A percentile compares a stretch with the other conserved stretches of the same genome.
Conservation (phyloP, 2,113 vertebrate species). For the Circaetus cinerascens region DNA sequence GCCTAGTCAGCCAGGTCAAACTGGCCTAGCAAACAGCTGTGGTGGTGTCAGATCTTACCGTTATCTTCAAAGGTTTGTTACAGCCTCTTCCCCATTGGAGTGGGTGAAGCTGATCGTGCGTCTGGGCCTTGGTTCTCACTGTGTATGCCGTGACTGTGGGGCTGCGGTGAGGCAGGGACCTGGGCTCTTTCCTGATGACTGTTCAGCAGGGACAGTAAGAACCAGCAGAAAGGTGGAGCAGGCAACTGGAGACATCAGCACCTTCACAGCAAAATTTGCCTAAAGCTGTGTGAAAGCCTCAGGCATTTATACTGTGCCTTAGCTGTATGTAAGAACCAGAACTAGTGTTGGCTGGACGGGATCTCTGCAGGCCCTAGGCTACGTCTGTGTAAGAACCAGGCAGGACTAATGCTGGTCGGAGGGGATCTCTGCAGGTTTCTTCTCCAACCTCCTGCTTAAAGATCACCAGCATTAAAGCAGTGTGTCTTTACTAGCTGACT, state of each 20-base stretch:
- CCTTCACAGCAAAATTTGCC: not conserved
- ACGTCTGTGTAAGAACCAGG: not conserved
- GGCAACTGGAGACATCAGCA: not conserved
- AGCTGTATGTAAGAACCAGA: not conserved
- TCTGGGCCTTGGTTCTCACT: rapidly evolving
- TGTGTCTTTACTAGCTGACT: not conserved
- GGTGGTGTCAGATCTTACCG: not conserved
- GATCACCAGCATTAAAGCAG: not conserved
- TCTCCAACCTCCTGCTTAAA: not conserved
- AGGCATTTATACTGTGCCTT: too few relatives aligned
- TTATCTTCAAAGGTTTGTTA: not conserved
- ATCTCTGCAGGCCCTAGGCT: not conserved
- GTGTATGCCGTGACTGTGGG: not conserved
- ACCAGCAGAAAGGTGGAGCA: not conserved
- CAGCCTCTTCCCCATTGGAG: not conserved
- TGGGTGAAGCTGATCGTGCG: not conserved
- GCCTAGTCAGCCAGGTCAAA: not conserved
- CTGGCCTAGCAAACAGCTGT: not conserved
- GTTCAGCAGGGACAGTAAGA: not conserved
- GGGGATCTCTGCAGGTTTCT: not conserved
- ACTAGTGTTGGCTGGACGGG: not conserved
- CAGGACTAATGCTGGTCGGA: not conserved
- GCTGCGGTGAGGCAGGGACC: not conserved
- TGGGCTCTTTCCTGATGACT: not conserved
- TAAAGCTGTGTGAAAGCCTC: not conserved